These are phyloP conservation scores for Caenorhabditis sp. DNA, from an alignment of 2,888 invertebrate genomes.

Conservation along the genomic window DNA sequence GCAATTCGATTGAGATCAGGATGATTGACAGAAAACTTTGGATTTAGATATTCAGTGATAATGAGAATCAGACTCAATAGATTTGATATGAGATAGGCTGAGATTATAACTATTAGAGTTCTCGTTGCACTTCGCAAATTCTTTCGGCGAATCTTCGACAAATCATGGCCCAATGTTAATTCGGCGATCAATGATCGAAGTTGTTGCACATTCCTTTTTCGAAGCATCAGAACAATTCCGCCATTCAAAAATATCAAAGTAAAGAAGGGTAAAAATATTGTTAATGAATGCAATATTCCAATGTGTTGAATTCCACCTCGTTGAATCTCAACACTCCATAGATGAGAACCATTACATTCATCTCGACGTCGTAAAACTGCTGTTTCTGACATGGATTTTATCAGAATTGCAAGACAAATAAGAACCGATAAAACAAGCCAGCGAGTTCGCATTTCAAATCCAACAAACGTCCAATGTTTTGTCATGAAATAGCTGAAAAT, in stretches of 20 bases:
- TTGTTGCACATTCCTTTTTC: conserved; percentile 68
- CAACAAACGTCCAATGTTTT: conserved; percentile 69
- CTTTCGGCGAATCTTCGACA: conserved; percentile 62
- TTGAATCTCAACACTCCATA: conserved; percentile 38
- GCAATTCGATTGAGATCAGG: conserved; percentile 61
- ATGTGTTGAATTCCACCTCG: conserved; percentile 31
- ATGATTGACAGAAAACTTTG: conserved; percentile 61
- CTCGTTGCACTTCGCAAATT: conserved; percentile 62
- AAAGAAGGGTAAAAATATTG: conserved; percentile 64
- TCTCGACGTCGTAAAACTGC: conserved; percentile 42
- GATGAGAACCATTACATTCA: conserved; percentile 41
- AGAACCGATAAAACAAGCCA: conserved; percentile 63
- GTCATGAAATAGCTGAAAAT: conserved; percentile 57
- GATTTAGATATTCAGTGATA: conserved; percentile 62
- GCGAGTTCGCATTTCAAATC: conserved; percentile 63
- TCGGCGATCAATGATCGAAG: conserved; percentile 67
- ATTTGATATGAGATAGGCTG: conserved; percentile 67
- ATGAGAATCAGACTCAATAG: conserved; percentile 61
- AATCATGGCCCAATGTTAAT: conserved; percentile 67
- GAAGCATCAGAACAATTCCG: conserved; percentile 67
- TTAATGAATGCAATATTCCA: conserved; percentile 43
- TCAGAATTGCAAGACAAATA: conserved; percentile 51
- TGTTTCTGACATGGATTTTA: conserved; percentile 62
- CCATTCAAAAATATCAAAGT: conserved; percentile 69
- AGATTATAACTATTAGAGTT: conserved; percentile 67